phyloP scores from a whole-genome alignment of 2,888 invertebrate species.

The Crematogaster levior region DNA sequence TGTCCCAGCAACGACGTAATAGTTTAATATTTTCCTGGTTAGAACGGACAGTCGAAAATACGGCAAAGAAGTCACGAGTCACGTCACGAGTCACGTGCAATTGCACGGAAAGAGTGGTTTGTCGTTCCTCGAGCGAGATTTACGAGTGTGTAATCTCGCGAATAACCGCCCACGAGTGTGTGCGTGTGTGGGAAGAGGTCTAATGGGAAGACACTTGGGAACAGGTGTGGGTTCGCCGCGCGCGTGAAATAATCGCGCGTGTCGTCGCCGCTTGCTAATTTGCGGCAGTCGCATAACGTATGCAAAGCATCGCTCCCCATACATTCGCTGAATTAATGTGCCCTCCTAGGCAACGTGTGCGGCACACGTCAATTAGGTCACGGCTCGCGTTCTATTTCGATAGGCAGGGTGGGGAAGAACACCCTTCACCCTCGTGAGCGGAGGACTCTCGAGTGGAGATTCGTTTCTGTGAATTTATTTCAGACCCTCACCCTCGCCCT shows the following conservation, averaged over 20 bases:
- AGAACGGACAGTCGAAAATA: background rate
- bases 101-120: background rate
- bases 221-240: background rate
- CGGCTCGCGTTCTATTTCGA: constrained; percentile 41
- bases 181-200: background rate
- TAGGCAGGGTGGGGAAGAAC: no score
- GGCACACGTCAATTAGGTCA: constrained; percentile 42
- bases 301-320: background rate
- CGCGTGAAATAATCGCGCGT: constrained; percentile 17
- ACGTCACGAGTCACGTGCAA: background rate
- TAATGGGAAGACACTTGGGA: background rate
- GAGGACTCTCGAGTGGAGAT: background rate
- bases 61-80: background rate
- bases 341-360: background rate
- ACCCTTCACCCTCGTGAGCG: background rate
- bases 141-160: background rate
- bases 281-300: constrained; percentile 2
- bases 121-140: background rate
- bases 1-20: background rate
- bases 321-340: constrained; percentile 1
- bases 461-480: constrained; percentile 9
- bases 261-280: constrained; percentile 27
- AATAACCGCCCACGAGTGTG: background rate
- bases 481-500: background rate
- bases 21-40: background rate